phyloP scores from a whole-genome alignment of 2,888 invertebrate genomes.

The Trimorus sp. region DNA sequence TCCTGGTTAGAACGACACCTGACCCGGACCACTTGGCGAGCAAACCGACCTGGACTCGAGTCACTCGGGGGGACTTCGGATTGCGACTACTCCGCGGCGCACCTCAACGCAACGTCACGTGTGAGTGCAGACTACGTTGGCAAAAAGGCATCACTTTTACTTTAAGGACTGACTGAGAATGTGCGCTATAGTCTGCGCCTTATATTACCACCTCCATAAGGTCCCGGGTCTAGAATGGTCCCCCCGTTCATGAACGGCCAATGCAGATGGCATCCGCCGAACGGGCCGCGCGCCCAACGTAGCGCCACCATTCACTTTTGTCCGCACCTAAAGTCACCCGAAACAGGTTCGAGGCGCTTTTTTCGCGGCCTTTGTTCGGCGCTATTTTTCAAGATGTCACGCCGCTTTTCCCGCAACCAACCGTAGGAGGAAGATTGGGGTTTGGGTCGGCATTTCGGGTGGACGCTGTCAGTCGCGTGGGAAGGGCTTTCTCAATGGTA shows the following conservation, averaged over 20 bases:
- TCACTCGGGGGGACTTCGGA: neutral
- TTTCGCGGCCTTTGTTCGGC: constrained; percentile 21
- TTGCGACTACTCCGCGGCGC: constrained; percentile 59
- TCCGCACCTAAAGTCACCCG: constrained; percentile 15
- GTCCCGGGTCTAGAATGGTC: constrained; percentile 49
- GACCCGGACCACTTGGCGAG: neutral
- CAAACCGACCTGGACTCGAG: no score
- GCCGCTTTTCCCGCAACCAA: no score
- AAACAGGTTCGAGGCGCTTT: constrained; percentile 47
- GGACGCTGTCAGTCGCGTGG: no score
- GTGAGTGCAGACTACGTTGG: constrained; percentile 76
- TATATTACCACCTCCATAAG: constrained; percentile 60
- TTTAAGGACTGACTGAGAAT: constrained; percentile 75
- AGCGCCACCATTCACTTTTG: constrained; percentile 28
- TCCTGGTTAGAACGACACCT: neutral
- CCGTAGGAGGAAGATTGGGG: no score
- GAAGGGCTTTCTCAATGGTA: no score
- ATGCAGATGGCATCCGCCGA: constrained; percentile 52
- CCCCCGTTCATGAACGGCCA: constrained; percentile 51
- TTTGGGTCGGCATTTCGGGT: no score
- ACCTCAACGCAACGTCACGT: constrained; percentile 59
- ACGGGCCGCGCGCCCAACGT: constrained; percentile 25
- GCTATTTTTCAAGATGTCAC: neutral
- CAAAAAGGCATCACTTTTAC: constrained; percentile 78
- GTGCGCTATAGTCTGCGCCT: constrained; percentile 52